Evolutionary conservation across 1,140 invertebrate species (phyloP).

Genomic region (Copidosoma floridanum): DNA sequence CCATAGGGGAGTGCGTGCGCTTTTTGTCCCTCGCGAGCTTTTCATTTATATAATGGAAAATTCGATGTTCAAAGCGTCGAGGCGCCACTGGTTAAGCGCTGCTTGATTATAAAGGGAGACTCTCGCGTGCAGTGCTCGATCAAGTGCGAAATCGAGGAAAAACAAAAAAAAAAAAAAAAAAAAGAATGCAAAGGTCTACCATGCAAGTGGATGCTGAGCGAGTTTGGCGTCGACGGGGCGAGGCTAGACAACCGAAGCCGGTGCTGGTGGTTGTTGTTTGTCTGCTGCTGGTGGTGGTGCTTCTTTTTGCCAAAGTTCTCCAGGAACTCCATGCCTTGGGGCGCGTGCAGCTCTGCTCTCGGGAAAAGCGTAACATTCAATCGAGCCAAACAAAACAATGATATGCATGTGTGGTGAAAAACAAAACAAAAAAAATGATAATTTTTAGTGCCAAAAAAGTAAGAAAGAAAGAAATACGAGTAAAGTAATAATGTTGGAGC

Average conservation of each 20-base stretch:
- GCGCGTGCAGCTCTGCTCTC: constrained; percentile 45
- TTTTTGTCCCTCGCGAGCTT: too few relatives aligned
- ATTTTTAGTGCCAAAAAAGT: too few relatives aligned
- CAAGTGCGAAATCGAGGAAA: constrained; percentile 37
- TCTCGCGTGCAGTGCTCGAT: too few relatives aligned
- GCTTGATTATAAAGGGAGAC: not conserved
- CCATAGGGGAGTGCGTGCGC: too few relatives aligned
- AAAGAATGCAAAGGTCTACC: constrained; percentile 61
- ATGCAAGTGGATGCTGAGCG: constrained; percentile 85
- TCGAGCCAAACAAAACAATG: constrained; percentile 1
- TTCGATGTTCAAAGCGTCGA: too few relatives aligned
- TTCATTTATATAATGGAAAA: too few relatives aligned
- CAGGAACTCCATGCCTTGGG: constrained; percentile 57
- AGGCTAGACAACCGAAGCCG: constrained; percentile 27
- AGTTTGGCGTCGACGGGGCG: constrained; percentile 72
- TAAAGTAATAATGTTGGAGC: too few relatives aligned
- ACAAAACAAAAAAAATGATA: not conserved
- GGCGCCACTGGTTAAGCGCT: too few relatives aligned
- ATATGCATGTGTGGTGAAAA: not conserved
- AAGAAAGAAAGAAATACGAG: too few relatives aligned
- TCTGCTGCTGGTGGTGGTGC: constrained; percentile 36
- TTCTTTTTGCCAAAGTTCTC: constrained; percentile 56
- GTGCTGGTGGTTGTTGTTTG: constrained; percentile 26
- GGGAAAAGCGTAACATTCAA: constrained; percentile 9
- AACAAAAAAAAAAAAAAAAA: constrained; percentile 42